Conservation (phyloP, 2,113 vertebrate genomes). For the Salvelinus namaycush region DNA sequence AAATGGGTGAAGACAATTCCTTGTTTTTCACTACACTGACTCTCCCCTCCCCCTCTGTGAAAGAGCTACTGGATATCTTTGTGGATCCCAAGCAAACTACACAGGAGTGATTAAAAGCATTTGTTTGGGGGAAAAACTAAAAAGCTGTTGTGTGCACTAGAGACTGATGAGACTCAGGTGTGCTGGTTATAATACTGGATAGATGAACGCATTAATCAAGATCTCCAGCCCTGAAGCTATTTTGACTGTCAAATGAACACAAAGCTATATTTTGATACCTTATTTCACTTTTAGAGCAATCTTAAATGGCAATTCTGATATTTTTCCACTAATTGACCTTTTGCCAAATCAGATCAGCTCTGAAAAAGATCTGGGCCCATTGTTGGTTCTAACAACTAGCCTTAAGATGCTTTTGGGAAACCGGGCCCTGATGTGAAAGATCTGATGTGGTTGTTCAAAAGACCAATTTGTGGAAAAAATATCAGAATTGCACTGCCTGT, state of each 20-base stretch:
- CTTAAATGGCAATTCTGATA: too few species aligned
- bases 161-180: slow-evolving; percentile 37
- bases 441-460: too few species aligned
- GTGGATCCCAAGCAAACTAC: slow-evolving; percentile 6
- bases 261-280: not conserved
- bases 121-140: slow-evolving; percentile 24
- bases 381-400: too few species aligned
- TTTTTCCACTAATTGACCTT: too few species aligned
- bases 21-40: not conserved
- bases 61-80: not conserved
- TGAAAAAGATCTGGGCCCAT: too few species aligned
- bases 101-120: slow-evolving; percentile 37
- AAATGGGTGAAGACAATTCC: not conserved
- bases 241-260: not conserved
- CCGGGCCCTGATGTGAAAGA: too few species aligned
- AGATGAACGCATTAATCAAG: not conserved
- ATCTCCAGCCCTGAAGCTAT: not conserved
- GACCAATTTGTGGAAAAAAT: too few species aligned
- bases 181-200: not conserved
- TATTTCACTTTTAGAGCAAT: too few species aligned
- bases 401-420: too few species aligned
- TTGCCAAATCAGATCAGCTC: too few species aligned
- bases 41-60: not conserved
- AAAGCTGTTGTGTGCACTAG: not conserved
- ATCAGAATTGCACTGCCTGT: too few species aligned